Evolutionary conservation across 2,797 vertebrate genomes (phyloP), one percentile per base, ranked within the genome.

Genomic region (Anguilla megastoma): DNA sequence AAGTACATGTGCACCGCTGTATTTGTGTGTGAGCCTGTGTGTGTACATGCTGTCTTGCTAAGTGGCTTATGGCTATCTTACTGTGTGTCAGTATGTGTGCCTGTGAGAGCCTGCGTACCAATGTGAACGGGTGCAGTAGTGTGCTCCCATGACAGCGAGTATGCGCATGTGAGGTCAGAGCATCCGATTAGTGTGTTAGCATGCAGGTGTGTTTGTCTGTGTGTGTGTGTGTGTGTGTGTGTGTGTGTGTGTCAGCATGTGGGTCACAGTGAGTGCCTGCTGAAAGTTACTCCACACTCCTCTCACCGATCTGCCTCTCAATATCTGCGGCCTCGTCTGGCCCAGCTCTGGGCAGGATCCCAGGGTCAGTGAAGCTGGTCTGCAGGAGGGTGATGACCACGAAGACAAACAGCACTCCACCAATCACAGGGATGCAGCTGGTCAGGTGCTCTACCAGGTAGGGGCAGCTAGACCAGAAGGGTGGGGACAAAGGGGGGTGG

Each of bases 311-410:
- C 91, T 98, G 95, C 90, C 97, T 99, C 90, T 99, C 98, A 63
- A 98, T 94, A 90, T 98, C 97, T 0, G 97, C 97, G 0, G 97
- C 98, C 94, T 99, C 98, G 0, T 97, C 97, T 0, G 97, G 95
- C 0, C 97, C 98, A n/a, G 98, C 98, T 92, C 98, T 95, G 89
- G 98, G 98, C 90, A 99, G 95, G 93, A 99, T 99, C 0, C 98
- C 98, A 0, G 98, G 98, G 93, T 99, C 98, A 0, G 96, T 97
- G 96, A 98, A 97, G 92, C 97, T 99, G 0, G 98, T 99, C 94
- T 97, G 98, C 48, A 99, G 97, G 91, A 99, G 94, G 85, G 97
- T 98, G 95, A 97, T 96, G 95, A 99, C 92, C 94, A 98, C 98
- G 74, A 99, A 98, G 88, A 98, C 95, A 94, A 99, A 97, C 60